Conservation (phyloP, 1,140 invertebrate genomes). For the Drosophila saltans region DNA sequence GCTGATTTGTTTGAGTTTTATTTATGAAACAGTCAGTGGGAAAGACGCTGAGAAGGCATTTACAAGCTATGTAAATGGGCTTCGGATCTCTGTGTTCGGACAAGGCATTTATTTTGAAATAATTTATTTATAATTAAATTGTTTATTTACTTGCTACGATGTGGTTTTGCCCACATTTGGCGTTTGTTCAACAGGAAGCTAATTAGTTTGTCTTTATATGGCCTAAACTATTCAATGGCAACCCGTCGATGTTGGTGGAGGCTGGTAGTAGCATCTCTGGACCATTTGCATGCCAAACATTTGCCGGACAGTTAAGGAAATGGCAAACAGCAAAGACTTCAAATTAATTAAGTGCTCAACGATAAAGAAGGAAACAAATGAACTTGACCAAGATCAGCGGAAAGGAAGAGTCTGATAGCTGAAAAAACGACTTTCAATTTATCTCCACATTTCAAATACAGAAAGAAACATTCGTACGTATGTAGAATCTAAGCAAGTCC, state of each 20-base stretch:
- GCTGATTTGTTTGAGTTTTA: conserved; percentile 68
- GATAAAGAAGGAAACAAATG: conserved; percentile 7
- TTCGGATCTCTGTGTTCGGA: conserved; percentile 41
- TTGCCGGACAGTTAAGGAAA: conserved; percentile 24
- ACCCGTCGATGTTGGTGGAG: conserved; percentile 25
- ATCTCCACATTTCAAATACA: not conserved
- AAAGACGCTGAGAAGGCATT: conserved; percentile 37
- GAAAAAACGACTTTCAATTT: conserved; percentile 10
- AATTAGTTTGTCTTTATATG: conserved; percentile 73
- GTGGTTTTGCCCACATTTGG: conserved; percentile 66
- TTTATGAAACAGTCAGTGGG: conserved; percentile 41
- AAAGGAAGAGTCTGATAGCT: conserved; percentile 14
- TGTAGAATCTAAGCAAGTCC: not conserved
- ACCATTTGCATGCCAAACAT: conserved; percentile 24
- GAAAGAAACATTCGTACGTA: too few relatives aligned
- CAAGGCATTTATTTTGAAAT: conserved; percentile 70
- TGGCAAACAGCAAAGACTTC: conserved; percentile 18
- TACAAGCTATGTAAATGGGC: conserved; percentile 76
- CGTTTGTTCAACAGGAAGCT: conserved; percentile 61
- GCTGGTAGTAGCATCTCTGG: conserved; percentile 38
- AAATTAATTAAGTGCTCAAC: conserved; percentile 48
- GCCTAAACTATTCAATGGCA: conserved; percentile 69
- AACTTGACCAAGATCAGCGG: conserved; percentile 25
- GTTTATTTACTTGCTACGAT: conserved; percentile 58
- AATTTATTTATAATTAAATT: conserved; percentile 81